Base-by-base conservation (phyloP, 1,140 invertebrate species). In the Brachionus angularis region DNA sequence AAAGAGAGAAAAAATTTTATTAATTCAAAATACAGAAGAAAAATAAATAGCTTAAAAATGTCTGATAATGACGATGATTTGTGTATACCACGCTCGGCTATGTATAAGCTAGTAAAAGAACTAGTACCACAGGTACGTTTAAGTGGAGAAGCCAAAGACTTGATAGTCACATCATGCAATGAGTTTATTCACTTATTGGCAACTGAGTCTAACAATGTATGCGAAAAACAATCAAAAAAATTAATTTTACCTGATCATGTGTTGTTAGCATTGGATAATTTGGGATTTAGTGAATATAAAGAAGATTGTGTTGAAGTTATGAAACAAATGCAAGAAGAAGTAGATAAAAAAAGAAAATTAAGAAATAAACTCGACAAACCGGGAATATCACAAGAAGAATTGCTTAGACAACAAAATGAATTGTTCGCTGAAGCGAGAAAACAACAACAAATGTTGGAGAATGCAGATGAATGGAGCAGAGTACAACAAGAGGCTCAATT, bases 361-460 rank as follows among this genome's bases (percentile, higher is more conserved):
- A 96, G 92, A 77, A 95, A 93, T 7, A 84, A 92, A 71, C 83
- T 98, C 33, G 93, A 97, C 83, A 95, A 97, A 83, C 84, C 96
- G 23, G 94, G 94, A 29, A 97, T 97, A 78, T 94, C 94, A 14
- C 94, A 98, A 83, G 94, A 97, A 79, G 94, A 97, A 82, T 81
- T 98, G 10, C 80, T 96, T n/a, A 84, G 92, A 50, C 93, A 96
- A 78, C 95, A 97, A 76, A 93, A 97, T 81, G 93, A 95, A 84
- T 82, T 98, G n/a, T 97, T 98, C 86, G 93, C 92, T 3, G 93
- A 91, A 83, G 89, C 85, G 8, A 39, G 67, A 55, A 53, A 69
- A 36, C 71, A 29, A n/a, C 72, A 46, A 34, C 62, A 67, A 50
- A 67, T 67, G 62, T 46, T 49, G 18, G 62, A 67, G 31, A 67